phyloP scores from a whole-genome alignment of 2,888 invertebrate genomes.

The Falcaria lacertinaria region DNA sequence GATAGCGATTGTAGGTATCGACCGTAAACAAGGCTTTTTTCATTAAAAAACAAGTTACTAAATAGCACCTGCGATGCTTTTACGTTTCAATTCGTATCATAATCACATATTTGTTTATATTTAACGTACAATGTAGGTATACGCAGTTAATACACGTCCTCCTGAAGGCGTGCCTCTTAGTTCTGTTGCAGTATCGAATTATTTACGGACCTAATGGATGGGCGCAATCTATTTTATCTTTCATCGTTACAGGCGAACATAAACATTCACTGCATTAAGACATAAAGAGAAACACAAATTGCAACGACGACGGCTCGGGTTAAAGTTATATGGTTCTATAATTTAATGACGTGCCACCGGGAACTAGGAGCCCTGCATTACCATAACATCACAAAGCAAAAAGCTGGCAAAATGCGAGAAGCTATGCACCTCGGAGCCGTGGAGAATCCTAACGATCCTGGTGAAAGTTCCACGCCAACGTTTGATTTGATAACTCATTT shows the following conservation, averaged over 20 bases:
- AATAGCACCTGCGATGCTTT: conserved; percentile 39
- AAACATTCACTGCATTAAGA: background rate
- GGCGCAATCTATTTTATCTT: background rate
- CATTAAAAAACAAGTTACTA: conserved; percentile 42
- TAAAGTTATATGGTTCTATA: conserved; percentile 12
- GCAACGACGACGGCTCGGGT: conserved; percentile 1
- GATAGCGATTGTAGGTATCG: conserved; percentile 23
- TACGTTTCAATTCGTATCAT: conserved; percentile 35
- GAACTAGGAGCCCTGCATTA: conserved; percentile 57
- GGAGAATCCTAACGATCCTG: conserved; percentile 66
- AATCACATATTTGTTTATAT: conserved; percentile 7
- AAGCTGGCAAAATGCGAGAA: conserved; percentile 58
- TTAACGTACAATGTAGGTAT: background rate
- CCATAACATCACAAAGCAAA: conserved; percentile 57
- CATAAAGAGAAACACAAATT: conserved; percentile 1
- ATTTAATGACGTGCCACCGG: conserved; percentile 27
- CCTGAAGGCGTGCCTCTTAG: background rate
- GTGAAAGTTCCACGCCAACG: conserved; percentile 57
- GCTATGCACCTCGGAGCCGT: conserved; percentile 45
- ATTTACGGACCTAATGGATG: background rate
- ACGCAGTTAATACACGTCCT: background rate
- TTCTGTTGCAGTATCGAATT: background rate
- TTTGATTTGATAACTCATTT: conserved; percentile 70
- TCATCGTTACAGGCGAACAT: background rate
- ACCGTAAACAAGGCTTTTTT: conserved; percentile 42